These are phyloP conservation scores for Ctenopoma multispine DNA, from an alignment of 2,797 vertebrate genomes.

Conservation along the genomic window DNA sequence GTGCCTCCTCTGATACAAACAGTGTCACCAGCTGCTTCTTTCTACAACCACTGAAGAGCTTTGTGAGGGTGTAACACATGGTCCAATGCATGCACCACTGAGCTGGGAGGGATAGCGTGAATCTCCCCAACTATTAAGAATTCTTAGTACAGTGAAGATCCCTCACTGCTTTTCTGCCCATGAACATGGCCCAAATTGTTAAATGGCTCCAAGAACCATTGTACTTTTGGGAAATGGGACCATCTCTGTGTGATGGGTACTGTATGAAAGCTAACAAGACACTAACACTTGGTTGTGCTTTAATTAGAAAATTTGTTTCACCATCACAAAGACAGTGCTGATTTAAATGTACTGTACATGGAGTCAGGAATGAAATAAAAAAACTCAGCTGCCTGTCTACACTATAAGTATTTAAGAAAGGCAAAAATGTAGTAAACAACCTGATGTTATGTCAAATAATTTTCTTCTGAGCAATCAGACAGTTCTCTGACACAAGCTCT, in stretches of 20 bases:
- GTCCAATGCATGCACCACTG: background rate
- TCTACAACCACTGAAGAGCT: conserved; percentile 14
- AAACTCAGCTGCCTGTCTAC: too few species aligned
- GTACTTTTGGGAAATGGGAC: background rate
- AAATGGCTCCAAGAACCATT: background rate
- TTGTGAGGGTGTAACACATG: conserved; percentile 8
- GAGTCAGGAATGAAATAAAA: background rate
- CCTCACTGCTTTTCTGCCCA: background rate
- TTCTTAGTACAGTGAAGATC: background rate
- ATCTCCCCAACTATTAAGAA: conserved; percentile 2
- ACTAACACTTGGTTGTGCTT: background rate
- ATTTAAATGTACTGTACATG: background rate
- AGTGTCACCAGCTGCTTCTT: conserved; percentile 45
- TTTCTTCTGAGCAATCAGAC: too few species aligned
- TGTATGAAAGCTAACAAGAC: background rate
- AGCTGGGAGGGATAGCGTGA: background rate
- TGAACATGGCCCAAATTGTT: conserved; percentile 12
- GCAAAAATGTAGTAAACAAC: too few species aligned
- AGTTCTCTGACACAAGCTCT: too few species aligned
- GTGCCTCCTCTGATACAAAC: conserved; percentile 38
- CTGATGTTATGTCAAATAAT: too few species aligned
- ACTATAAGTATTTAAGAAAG: too few species aligned
- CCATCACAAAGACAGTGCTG: background rate
- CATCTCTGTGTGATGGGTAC: conserved; percentile 6
- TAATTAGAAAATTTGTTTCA: background rate